phyloP scores from a whole-genome alignment of 2,888 invertebrate species.

The Theretra japonica region DNA sequence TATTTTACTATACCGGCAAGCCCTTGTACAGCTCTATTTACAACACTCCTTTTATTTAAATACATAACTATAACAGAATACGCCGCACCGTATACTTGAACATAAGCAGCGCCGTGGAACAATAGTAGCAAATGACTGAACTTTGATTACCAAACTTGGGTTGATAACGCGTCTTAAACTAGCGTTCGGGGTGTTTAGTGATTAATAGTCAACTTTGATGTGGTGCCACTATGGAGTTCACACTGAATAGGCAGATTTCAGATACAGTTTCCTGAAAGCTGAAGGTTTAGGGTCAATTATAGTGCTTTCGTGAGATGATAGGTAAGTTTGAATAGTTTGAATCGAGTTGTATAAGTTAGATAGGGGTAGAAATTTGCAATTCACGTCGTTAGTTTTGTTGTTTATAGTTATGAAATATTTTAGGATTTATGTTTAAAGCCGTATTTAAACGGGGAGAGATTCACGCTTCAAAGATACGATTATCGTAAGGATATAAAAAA shows the following conservation, averaged over 20 bases:
- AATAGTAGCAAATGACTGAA: constrained; percentile 46
- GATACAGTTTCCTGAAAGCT: constrained; percentile 12
- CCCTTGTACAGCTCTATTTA: too few relatives aligned
- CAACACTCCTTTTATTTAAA: too few relatives aligned
- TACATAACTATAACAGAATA: not conserved
- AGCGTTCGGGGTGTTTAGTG: constrained; percentile 24
- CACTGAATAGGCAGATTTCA: constrained; percentile 18
- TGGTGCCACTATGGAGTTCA: constrained; percentile 23
- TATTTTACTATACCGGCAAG: too few relatives aligned
- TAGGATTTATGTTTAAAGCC: too few relatives aligned
- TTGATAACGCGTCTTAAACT: constrained; percentile 30
- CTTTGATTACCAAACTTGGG: constrained; percentile 55
- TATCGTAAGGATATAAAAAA: too few relatives aligned
- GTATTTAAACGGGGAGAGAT: too few relatives aligned
- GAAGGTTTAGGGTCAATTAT: not conserved
- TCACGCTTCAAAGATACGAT: too few relatives aligned
- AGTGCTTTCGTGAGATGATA: not conserved
- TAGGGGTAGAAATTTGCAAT: not conserved
- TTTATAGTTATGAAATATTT: not conserved
- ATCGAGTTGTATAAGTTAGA: not conserved
- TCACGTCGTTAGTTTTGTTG: not conserved
- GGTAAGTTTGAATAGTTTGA: not conserved
- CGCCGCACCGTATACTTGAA: not conserved
- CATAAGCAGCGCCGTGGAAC: constrained; percentile 35
- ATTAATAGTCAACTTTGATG: constrained; percentile 30